Evolutionary conservation across 1,140 invertebrate species (phyloP).

Genomic region (Pantala flavescens): DNA sequence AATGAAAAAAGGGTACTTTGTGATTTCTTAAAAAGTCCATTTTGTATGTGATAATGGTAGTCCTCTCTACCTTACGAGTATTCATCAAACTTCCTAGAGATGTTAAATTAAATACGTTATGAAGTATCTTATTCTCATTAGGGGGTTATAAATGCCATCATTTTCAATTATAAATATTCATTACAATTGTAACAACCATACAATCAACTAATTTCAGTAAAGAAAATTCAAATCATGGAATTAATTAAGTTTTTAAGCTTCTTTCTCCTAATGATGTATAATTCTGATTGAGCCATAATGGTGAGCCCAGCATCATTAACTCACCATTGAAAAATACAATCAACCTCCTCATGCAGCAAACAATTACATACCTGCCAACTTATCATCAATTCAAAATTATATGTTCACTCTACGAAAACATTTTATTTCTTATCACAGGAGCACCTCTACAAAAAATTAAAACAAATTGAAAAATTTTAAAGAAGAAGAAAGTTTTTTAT

Average conservation of each 20-base stretch:
- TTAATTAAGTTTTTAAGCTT: neutral
- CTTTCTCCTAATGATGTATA: neutral
- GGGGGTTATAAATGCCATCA: neutral
- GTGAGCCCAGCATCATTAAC: neutral
- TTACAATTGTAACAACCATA: neutral
- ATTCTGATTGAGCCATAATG: neutral
- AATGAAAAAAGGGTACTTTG: neutral
- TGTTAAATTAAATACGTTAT: neutral
- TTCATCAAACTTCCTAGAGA: neutral
- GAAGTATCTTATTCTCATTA: neutral
- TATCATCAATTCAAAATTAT: no score
- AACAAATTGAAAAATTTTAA: no score
- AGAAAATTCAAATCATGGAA: neutral
- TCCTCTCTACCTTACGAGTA: neutral
- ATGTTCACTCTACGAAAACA: no score
- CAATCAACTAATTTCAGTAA: neutral
- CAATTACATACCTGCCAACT: no score
- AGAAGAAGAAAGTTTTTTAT: no score
- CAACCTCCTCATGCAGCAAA: no score
- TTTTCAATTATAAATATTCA: neutral
- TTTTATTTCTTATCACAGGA: no score
- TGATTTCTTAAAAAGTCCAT: neutral
- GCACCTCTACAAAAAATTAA: no score
- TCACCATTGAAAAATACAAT: neutral
- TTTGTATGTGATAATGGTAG: neutral